Base-by-base conservation (phyloP, 2,888 invertebrate species). In the Drosophila basisetae region DNA sequence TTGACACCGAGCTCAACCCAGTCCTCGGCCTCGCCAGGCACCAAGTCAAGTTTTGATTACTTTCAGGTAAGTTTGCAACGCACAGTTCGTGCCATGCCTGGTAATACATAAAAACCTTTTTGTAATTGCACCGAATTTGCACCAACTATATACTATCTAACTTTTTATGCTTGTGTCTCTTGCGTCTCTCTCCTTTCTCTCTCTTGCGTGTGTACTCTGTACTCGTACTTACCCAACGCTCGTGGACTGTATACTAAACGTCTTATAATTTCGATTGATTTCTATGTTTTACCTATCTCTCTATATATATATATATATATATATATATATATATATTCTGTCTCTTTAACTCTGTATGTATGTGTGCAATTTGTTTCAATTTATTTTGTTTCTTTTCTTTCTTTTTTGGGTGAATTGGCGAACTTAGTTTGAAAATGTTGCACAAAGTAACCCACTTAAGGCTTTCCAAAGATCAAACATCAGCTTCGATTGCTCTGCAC, bases 401-500 rank as follows among this genome's bases (percentile, higher is more conserved):
- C 75, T 78, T 80, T 79, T 86, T 91, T 76, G 82, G 80, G 77
- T 72, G 75, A 88, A 88, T 85, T 85, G 89, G 88, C 87, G 79
- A 83, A 89, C 89, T 86, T 86, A 93, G 93, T 93, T 93, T 92
- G 93, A 93, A 85, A 93, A 92, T 91, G 91, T 93, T 92, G 93
- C 92, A 90, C 92, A 92, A 91, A 93, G 92, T 91, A 92, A 92
- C 91, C 93, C 93, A 90, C 91, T 93, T 90, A 93, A 92, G 91
- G 92, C 91, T 87, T 92, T 93, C 91, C 93, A 93, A 93, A 92
- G 93, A 92, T 84, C 85, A 89, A 93, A 93, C 90, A 91, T 93
- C 89, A 93, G 92, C 91, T 93, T 93, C 93, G 93, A 93, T 91
- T 92, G 93, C 91, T 92, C 93, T 89, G 92, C 93, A 91, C 93